Evolutionary conservation across 2,113 vertebrate genomes (phyloP), one percentile per base, ranked within the genome.

Genomic region (Grammomys surdaster): DNA sequence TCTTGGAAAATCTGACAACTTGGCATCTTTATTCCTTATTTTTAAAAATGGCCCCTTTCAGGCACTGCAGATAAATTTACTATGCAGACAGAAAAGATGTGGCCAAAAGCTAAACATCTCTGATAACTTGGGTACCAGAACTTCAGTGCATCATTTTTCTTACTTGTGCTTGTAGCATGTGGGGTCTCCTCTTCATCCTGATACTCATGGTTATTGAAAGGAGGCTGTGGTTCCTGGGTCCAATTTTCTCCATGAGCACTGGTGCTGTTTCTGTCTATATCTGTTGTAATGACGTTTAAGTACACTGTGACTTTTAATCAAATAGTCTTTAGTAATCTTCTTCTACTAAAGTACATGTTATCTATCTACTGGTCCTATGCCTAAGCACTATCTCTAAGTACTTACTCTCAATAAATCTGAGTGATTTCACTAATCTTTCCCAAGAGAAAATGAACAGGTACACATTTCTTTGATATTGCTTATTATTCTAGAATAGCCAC

Each of bases 261-360:
- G 76, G 54, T 95, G 88, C 26, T 82, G 76, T n/a, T 96, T 96
- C 78, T 95, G 94, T 95, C 91, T 95, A 96, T 17, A 95, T 98
- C 97, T 97, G 96, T 89, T 43, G 31, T 91, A 96, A 97, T 65
- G 97, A 95, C 51, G 97, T 88, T 95, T 97, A 96, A 72, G 94
- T 81, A 97, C 20, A 95, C 51, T 76, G 82, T 97, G 92, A 97
- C 60, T 93, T 95, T 93, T 97, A 86, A 91, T 94, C 80, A 84
- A 95, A 16, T 22, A 65, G 69, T 8, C 3, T 85, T 90, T 75
- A 90, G 78, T 54, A 86, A 69, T 67, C 81, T 33, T 88, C 33
- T 90, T 82, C 70, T 86, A 88, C 43, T 88, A 75, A 85, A 80
- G 56, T 33, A 58, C 33, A 22, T 56, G 56, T 31, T 82, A 87